Base-by-base conservation (phyloP, 2,113 vertebrate species). In the Caloenas nicobarica region DNA sequence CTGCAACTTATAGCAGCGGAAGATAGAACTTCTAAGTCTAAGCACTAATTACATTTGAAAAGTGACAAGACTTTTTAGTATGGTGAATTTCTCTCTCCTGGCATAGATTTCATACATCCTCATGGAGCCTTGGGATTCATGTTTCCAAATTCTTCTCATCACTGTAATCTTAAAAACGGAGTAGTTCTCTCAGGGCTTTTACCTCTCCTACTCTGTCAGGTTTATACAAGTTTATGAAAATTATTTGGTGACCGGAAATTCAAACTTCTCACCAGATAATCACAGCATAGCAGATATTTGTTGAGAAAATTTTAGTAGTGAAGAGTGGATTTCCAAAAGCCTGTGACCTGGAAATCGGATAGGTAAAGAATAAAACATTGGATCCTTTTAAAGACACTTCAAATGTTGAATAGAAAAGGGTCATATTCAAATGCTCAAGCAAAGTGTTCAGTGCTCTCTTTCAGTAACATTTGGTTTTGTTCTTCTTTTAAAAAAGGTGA, bases 401-500 rank as follows among this genome's bases (percentile, higher is more conserved):
- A 42, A 3, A 56, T 44, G 16, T 61, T 81, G 10, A 56, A 6
- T 64, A 62, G n/a, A 33, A 28, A 36, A 73, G 28, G 13, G 36
- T 79, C 36, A 73, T 36, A 61, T 78, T 91, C 33, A 81, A 72
- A 61, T 76, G 13, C 48, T 74, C 46, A 62, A 66, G 25, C 13
- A 28, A 89, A 36, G 22, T 13, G 11, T 89, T 87, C 65, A 44
- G 1, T 92, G 48, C 19, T 89, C 9, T 81, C n/a, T 81, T 83
- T 72, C 21, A 58, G 40, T 97, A 91, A 96, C 53, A 7, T 87
- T 88, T 79, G 86, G 3, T 86, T 96, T 97, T 72, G 25, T 81
- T 57, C 44, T 92, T 93, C 16, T 93, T 95, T 93, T 93, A 57
- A n/a, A 96, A 91, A 96, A 99, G 99, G 99, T 95, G 99, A 99